Base-by-base conservation (phyloP, 2,888 invertebrate genomes). In the Ichneumoninae sp. region DNA sequence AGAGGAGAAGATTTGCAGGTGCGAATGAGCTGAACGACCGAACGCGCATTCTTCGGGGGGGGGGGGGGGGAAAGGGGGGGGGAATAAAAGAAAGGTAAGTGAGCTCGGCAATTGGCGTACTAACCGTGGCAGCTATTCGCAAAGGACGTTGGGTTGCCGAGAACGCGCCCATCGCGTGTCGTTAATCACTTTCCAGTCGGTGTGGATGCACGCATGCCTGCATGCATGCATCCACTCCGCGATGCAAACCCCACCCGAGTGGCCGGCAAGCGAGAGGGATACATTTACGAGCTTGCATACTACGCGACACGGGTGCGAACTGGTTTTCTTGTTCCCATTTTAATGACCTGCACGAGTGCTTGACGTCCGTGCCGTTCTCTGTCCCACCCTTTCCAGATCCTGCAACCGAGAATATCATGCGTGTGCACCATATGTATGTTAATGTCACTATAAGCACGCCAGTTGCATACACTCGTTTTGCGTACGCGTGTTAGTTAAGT, bases 271-370 rank as follows among this genome's bases (percentile, higher is more conserved):
- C 7, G 74, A 10, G 33, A 69, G 52, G 74, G 60, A 80, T 80
- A 80, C 72, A 84, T 84, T 84, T 84, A 78, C 80, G 72, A 84
- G 84, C 69, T 84, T 77, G 71, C 77, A 84, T 69, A 62, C 69
- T 77, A 52, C 74, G 69, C 19, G 77, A 80, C 77, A 77, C 54
- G 77, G 76, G 80, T 77, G 77, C 77, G 80, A 80, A 80, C 80
- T 80, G 72, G 80, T 80, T 84, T 74, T 84, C 83, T 83, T 83
- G 79, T 78, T 72, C 72, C 80, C 84, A 84, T 84, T 84, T 80
- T 74, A 84, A 80, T 72, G 77, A 84, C 72, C 83, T 77, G 76
- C 83, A 66, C 66, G 75, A 76, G 75, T 71, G 70, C 71, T 66
- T 66, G 50, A 83, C 79, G 70, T 75, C 22, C 69, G 44, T 36